These are phyloP conservation scores for Pyrrhura leucotis DNA, from an alignment of 2,797 vertebrate species.

Conservation along the genomic window DNA sequence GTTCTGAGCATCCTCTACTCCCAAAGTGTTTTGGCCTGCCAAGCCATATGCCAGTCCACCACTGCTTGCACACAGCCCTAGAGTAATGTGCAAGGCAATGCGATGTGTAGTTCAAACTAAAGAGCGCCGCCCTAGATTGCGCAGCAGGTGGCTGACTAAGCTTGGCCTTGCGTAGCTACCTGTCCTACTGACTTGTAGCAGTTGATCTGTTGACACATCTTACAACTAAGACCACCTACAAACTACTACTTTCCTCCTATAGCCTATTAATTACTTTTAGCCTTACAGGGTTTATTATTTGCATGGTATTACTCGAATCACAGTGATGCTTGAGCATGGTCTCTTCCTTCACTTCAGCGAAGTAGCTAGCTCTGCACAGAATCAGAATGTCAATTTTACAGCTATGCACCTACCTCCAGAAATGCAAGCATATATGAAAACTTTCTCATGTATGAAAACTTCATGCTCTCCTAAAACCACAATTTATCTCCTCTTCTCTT, in stretches of 20 bases:
- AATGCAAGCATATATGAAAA: neutral
- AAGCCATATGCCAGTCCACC: neutral
- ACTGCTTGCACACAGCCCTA: neutral
- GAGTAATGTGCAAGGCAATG: neutral
- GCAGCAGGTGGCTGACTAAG: neutral
- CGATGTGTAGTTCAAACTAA: rapidly evolving
- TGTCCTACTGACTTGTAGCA: neutral
- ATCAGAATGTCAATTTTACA: neutral
- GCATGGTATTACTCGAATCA: neutral
- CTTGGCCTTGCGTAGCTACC: neutral
- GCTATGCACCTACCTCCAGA: neutral
- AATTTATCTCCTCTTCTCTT: neutral
- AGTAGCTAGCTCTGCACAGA: neutral
- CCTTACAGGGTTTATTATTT: neutral
- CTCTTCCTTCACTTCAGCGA: neutral
- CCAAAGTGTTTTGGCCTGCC: neutral
- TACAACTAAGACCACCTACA: neutral
- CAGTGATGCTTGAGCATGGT: neutral
- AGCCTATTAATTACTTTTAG: neutral
- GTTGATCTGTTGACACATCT: neutral
- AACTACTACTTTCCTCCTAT: neutral
- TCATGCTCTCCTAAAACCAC: neutral
- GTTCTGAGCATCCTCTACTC: neutral
- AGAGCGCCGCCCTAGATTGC: neutral
- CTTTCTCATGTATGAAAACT: neutral